Percentiles rank a stretch among this genome's conserved stretches.
Evolutionary conservation across 2,113 vertebrate genomes (phyloP).

Genomic region (Baryphthengus martii): DNA sequence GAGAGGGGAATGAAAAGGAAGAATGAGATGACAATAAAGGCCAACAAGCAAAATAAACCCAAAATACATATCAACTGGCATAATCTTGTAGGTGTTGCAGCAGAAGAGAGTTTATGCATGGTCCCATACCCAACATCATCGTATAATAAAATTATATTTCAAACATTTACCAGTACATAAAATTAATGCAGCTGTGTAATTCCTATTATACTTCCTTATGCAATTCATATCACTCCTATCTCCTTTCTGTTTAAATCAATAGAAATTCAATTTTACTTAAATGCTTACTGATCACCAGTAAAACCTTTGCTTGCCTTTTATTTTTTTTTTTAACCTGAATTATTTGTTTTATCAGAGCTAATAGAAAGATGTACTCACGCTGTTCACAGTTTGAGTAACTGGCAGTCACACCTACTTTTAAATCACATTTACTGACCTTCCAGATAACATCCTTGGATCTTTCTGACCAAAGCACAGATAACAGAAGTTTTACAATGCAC

Average conservation of each 20-base stretch:
- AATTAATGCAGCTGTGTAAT: constrained; percentile 56
- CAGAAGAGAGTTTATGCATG: neutral
- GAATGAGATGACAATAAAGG: neutral
- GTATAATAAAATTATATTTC: constrained; percentile 37
- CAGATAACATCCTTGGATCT: neutral
- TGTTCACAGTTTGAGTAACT: neutral
- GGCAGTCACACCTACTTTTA: neutral
- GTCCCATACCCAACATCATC: neutral
- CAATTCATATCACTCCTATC: neutral
- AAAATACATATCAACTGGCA: neutral
- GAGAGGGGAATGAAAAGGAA: neutral
- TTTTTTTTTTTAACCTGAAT: neutral
- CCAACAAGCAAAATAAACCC: neutral
- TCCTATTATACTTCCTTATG: constrained; percentile 33
- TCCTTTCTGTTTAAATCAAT: constrained; percentile 47
- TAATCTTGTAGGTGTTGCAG: neutral
- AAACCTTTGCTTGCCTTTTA: neutral
- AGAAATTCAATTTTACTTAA: constrained; percentile 53
- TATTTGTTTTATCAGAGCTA: constrained; percentile 35
- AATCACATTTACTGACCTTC: neutral
- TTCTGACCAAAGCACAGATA: neutral
- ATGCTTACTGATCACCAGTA: neutral
- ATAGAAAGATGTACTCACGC: neutral
- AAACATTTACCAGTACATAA: constrained; percentile 12
- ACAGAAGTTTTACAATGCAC: neutral